phyloP scores from a whole-genome alignment of 2,113 vertebrate species.

The Nycticebus coucang region DNA sequence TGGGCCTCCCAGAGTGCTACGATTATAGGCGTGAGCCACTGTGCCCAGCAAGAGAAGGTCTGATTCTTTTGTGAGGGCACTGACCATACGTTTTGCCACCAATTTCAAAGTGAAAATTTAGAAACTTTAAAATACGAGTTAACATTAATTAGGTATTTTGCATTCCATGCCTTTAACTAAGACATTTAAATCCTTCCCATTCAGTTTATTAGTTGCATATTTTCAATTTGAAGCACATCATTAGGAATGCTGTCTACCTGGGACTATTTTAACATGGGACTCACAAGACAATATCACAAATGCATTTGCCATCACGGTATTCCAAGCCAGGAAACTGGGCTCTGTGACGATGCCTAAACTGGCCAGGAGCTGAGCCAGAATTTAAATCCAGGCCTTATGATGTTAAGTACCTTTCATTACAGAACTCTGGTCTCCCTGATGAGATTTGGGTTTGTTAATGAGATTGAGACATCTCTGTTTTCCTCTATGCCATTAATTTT shows the following conservation, averaged over 20 bases:
- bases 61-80: neutral
- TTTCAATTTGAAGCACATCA: conserved; percentile 14
- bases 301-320: neutral
- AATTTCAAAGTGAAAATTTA: conserved; percentile 29
- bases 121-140: conserved; percentile 37
- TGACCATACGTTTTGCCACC: neutral
- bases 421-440: conserved; percentile 41
- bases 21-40: too few relatives aligned
- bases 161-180: conserved; percentile 50
- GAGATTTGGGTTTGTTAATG: conserved; percentile 58
- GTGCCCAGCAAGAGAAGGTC: neutral
- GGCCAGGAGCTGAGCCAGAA: neutral
- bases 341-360: neutral
- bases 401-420: conserved; percentile 6
- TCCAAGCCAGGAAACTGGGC: neutral
- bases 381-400: conserved; percentile 40
- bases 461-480: conserved; percentile 43
- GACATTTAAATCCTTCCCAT: conserved; percentile 53
- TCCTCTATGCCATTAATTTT: conserved; percentile 25
- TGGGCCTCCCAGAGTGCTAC: too few relatives aligned
- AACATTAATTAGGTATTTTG: conserved; percentile 60
- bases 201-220: neutral
- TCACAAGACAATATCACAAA: neutral
- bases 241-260: neutral
- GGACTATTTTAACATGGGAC: neutral